Percentiles rank a stretch among this genome's conserved stretches.
phyloP scores from a whole-genome alignment of 2,113 vertebrate species.

The Anoplopoma fimbria region DNA sequence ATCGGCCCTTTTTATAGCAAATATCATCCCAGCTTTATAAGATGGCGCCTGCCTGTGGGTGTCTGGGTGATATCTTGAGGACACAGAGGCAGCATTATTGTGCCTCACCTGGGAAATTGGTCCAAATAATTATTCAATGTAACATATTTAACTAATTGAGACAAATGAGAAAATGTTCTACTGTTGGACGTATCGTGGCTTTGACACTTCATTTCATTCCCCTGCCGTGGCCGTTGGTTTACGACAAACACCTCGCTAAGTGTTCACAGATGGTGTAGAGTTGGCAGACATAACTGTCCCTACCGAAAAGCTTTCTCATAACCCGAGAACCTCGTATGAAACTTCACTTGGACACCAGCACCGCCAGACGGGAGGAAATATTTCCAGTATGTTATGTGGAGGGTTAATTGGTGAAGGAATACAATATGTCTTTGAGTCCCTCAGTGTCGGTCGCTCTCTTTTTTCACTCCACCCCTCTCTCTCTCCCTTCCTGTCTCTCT shows the following conservation, averaged over 20 bases:
- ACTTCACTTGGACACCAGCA: constrained; percentile 36
- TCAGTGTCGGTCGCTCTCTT: constrained; percentile 43
- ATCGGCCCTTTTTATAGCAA: neutral
- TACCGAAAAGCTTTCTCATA: constrained; percentile 46
- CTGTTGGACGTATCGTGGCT: constrained; percentile 27
- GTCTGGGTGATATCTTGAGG: neutral
- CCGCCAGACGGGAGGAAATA: constrained; percentile 54
- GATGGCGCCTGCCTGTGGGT: neutral
- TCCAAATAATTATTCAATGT: constrained; percentile 1
- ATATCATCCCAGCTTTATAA: neutral
- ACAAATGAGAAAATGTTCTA: constrained; percentile 22
- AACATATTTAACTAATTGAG: neutral
- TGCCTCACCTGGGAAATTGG: neutral
- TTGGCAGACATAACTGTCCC: constrained; percentile 48
- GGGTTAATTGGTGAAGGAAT: constrained; percentile 66
- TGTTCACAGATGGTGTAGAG: constrained; percentile 70
- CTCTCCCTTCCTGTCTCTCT: constrained; percentile 60
- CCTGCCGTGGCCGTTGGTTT: constrained; percentile 35
- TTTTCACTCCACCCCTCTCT: constrained; percentile 45
- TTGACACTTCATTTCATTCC: constrained; percentile 50
- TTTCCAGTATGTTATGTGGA: constrained; percentile 46
- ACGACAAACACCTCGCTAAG: constrained; percentile 70
- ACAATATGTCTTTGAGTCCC: constrained; percentile 67
- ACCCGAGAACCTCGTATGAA: constrained; percentile 29
- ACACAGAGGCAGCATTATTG: neutral